Evolutionary conservation across 2,113 vertebrate genomes (phyloP).

Genomic region (Eublepharis macularius): DNA sequence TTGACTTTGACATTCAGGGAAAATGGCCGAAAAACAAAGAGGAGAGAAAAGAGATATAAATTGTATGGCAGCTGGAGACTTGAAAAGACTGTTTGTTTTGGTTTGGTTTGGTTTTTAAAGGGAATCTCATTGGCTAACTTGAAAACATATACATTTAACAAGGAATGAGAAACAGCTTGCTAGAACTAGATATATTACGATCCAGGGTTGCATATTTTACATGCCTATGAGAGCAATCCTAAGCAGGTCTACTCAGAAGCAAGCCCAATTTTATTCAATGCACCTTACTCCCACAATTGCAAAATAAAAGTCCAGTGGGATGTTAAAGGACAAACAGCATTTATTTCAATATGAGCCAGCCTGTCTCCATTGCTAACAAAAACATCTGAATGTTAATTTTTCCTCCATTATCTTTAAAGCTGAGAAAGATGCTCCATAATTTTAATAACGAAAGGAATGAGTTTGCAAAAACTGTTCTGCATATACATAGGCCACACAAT

Average conservation of each 20-base stretch:
- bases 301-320: no score
- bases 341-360: no score
- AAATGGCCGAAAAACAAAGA: slow-evolving; percentile 86
- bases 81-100: slow-evolving; percentile 49
- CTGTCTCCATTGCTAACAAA: background rate
- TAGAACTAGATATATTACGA: slow-evolving; percentile 54
- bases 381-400: background rate
- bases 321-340: no score
- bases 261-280: no score
- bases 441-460: slow-evolving; percentile 55
- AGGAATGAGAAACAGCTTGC: slow-evolving; percentile 57
- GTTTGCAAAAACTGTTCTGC: slow-evolving; percentile 52
- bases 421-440: slow-evolving; percentile 57
- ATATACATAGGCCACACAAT: slow-evolving; percentile 28
- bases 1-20: slow-evolving; percentile 94
- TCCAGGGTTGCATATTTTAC: slow-evolving; percentile 55
- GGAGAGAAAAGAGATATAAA: slow-evolving; percentile 80
- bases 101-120: background rate
- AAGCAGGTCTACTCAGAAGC: no score
- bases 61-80: slow-evolving; percentile 77
- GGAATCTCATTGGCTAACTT: slow-evolving; percentile 63
- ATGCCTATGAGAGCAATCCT: slow-evolving; percentile 25
- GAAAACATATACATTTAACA: slow-evolving; percentile 59
- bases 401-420: slow-evolving; percentile 25
- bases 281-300: no score